A percentile compares a stretch with the other conserved stretches of the same genome.
Evolutionary conservation across 2,113 vertebrate genomes (phyloP).

Genomic region (Climacteris rufus): DNA sequence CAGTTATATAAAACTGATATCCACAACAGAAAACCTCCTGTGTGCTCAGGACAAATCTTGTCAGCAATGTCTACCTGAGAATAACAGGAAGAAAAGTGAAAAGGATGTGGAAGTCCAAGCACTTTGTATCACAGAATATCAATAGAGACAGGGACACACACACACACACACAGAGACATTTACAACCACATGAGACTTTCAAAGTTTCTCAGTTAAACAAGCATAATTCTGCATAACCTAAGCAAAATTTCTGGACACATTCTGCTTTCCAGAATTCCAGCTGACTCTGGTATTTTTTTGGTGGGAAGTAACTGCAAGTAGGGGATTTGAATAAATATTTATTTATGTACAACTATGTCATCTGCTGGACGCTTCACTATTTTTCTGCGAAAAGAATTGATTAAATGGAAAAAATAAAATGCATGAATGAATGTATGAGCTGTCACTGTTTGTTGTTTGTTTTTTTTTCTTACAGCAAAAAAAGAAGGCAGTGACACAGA

Average conservation of each 20-base stretch:
- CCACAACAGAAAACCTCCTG: background rate
- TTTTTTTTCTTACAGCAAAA: background rate
- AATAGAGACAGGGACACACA: background rate
- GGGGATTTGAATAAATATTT: slow-evolving; percentile 14
- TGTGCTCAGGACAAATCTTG: background rate
- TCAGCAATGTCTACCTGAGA: background rate
- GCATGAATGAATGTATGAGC: background rate
- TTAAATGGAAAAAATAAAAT: background rate
- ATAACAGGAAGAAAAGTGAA: background rate
- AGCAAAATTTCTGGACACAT: background rate
- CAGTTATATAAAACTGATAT: background rate
- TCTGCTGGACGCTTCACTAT: background rate
- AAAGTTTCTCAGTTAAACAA: background rate
- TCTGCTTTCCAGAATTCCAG: background rate
- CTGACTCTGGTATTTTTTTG: slow-evolving; percentile 1
- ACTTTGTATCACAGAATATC: background rate
- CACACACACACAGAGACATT: background rate
- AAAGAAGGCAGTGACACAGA: background rate
- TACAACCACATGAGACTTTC: background rate
- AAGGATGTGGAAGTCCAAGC: background rate
- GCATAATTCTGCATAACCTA: background rate
- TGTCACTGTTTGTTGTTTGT: background rate
- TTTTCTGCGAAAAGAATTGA: background rate
- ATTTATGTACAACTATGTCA: slow-evolving; percentile 3
- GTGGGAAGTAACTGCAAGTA: background rate